Evolutionary conservation across 2,113 vertebrate species (phyloP), one percentile per base, ranked within the genome.

Genomic region (Myrmophylax atrothorax): DNA sequence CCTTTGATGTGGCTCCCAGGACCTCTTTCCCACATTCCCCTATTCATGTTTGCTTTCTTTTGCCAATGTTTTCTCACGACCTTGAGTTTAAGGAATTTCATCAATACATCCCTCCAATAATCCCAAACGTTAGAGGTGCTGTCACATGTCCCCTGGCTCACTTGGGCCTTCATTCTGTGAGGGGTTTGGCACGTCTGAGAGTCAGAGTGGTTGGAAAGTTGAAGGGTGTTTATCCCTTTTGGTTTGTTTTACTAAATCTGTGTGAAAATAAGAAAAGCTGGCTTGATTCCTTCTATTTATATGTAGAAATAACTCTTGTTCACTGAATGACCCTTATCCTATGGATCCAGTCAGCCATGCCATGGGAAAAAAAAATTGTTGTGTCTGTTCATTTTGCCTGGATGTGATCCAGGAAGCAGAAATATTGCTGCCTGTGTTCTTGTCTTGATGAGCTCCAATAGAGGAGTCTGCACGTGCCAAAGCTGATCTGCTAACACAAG

Each of bases 331-430:
- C 91, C 90, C 90, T 93, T 95, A 95, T 73, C 74, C 94, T 96
- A 72, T 89, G 95, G 95, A 96, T 93, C 60, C 96, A 97, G 84
- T 96, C 94, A 97, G 87, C 93, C 94, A 90, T 96, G 84, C 91
- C 84, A 94, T 90, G 94, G 89, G 93, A 67, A 91, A 95, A 93
- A 77, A 93, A 89, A 89, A 92, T 55, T 94, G 90, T 95, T 94
- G 85, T 93, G 87, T 95, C 93, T 92, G 84, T 94, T 95, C 92
- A 90, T 94, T 97, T 96, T 92, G 83, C 92, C 86, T 97, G 95
- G 93, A 96, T 93, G 85, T 94, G 87, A 94, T 96, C 95, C 97
- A 98, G 97, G 92, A 96, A 95, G 72, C 68, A 93, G 84, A 94
- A 96, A 90, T 96, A 95, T 97, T 95, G 15, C 69, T 95, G 86